Base-by-base conservation (phyloP, 1,140 invertebrate genomes). In the Portunus trituberculatus region DNA sequence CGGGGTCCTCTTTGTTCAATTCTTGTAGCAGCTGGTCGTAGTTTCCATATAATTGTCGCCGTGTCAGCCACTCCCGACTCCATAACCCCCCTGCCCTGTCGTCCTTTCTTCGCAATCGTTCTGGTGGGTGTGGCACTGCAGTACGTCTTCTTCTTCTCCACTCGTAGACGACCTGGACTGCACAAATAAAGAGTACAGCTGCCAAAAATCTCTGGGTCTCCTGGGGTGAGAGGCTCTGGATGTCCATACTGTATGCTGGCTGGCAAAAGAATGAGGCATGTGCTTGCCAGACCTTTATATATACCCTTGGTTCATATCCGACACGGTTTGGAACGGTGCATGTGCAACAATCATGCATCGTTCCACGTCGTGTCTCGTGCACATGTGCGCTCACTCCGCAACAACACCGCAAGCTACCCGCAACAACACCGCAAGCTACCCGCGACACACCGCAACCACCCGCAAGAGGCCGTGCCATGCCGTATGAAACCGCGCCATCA, bases 21-120 rank as follows among this genome's bases (percentile, higher is more conserved):
- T 87, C 84, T 87, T 87, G 16, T 87, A 87, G 84, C 16, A 87
- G 84, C 84, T 87, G 84, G 84, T 87, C 16, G 29, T 87, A 8
- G 29, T 87, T 31, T 76, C 59, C 59, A 76, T 12, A 14, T 76
- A 76, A 76, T 76, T 76, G 59, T 12, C 25, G 10, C 10, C 16
- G 16, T 31, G 29, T 87, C 84, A 87, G 84, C 84, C 84, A 87
- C 29, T n/a, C 31, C 84, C 16, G 16, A 31, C 16, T 8, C 12
- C 84, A 87, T 25, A 87, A 25, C 84, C 84, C 10, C 59, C 59
- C 25, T 10, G 10, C 59, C 59, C 25, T 10, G 10, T 25, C 10
- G 10, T 25, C 59, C 25, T 76, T 87, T 29, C 31, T 87, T 16
- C 29, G 16, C 29, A 87, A 25, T 87, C 29, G 84, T 87, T 16